Percentiles rank a stretch among this genome's conserved stretches.
Evolutionary conservation across 1,140 invertebrate species (phyloP).

Genomic region (Gryllus bimaculatus): DNA sequence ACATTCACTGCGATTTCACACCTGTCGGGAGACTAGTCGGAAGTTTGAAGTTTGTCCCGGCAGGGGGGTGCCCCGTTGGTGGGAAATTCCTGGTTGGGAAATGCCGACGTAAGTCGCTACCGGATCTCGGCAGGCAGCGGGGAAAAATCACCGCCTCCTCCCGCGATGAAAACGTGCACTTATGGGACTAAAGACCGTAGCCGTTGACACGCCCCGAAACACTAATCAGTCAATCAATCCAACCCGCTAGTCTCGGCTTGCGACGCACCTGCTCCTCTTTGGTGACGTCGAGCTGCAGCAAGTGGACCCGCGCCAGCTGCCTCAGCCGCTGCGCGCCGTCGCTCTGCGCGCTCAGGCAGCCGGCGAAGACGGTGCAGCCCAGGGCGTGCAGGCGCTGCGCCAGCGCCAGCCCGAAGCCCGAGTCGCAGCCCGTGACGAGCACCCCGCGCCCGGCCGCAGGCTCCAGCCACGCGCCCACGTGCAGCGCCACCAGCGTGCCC

Average conservation of each 20-base stretch:
- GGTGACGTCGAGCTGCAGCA: neutral
- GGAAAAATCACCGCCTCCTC: too few relatives aligned
- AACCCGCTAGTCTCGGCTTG: too few relatives aligned
- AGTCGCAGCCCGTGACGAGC: constrained; percentile 32
- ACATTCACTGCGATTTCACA: neutral
- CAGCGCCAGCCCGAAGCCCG: constrained; percentile 25
- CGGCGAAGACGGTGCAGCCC: neutral
- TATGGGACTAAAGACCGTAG: too few relatives aligned
- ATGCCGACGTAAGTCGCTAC: too few relatives aligned
- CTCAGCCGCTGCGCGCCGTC: neutral
- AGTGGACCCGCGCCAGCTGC: neutral
- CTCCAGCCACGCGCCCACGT: neutral
- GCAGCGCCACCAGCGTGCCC: neutral
- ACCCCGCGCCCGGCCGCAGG: constrained; percentile 21
- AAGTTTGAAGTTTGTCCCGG: too few relatives aligned
- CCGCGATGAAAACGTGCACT: too few relatives aligned
- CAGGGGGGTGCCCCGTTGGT: too few relatives aligned
- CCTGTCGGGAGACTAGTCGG: too few relatives aligned
- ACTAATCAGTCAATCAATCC: too few relatives aligned
- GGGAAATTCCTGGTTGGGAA: too few relatives aligned
- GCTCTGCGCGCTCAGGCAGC: neutral
- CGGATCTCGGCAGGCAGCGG: too few relatives aligned
- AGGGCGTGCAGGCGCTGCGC: constrained; percentile 21
- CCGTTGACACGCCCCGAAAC: too few relatives aligned
- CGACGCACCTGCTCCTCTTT: neutral